Percentiles rank a stretch among this genome's conserved stretches.
phyloP scores from a whole-genome alignment of 2,888 invertebrate species.

The Aromia moschata region DNA sequence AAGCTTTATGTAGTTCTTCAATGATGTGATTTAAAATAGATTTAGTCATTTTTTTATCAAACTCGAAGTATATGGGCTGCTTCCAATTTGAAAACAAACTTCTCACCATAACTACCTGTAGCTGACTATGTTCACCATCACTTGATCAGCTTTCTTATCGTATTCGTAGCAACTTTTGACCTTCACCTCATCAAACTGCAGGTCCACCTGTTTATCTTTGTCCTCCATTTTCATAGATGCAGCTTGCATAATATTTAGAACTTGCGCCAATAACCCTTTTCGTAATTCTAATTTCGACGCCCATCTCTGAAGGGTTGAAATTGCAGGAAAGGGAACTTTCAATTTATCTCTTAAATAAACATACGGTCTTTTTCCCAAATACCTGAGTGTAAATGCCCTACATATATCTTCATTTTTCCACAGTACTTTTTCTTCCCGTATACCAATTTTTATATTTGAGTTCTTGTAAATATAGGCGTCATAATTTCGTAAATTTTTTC shows the following conservation, averaged over 20 bases:
- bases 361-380: slow-evolving; percentile 37
- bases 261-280: slow-evolving; percentile 31
- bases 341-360: slow-evolving; percentile 33
- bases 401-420: slow-evolving; percentile 23
- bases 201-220: too few species aligned
- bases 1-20: not conserved
- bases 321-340: slow-evolving; percentile 40
- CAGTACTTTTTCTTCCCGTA: slow-evolving; percentile 4
- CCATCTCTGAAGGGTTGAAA: slow-evolving; percentile 41
- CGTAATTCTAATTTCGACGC: slow-evolving; percentile 37
- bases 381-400: slow-evolving; percentile 37
- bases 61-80: slow-evolving; percentile 36
- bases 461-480: slow-evolving; percentile 1
- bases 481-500: not conserved
- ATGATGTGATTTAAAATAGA: not conserved
- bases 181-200: slow-evolving; percentile 44
- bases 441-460: slow-evolving; percentile 25
- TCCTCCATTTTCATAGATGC: too few species aligned
- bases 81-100: slow-evolving; percentile 36
- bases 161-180: slow-evolving; percentile 35
- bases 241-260: slow-evolving; percentile 36
- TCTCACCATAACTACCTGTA: slow-evolving; percentile 38
- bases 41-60: slow-evolving; percentile 47
- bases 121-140: too few species aligned
- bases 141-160: slow-evolving; percentile 38